Evolutionary conservation across 1,140 invertebrate genomes (phyloP), one percentile per base, ranked within the genome.

Genomic region (Drosophila miranda): DNA sequence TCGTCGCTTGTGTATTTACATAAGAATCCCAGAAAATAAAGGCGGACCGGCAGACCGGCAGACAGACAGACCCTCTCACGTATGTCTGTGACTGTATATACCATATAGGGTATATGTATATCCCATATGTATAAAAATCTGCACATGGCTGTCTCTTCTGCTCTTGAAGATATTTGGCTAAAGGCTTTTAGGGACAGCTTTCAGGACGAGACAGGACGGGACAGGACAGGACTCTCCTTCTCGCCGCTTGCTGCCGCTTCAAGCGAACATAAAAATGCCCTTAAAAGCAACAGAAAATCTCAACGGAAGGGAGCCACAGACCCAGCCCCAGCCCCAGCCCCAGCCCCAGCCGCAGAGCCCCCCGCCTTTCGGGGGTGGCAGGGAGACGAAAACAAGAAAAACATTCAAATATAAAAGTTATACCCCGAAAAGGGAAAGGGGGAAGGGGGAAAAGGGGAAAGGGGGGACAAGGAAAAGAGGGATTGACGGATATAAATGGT

Each of bases 401-500:
- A 84, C 68, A 86, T 63, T 60, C 82, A 86, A 87, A 84, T 86
- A 84, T 86, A 86, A 84, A 84, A 84, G 81, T 84, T 84, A 84
- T 84, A 81, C 82, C 81, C 34, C 11, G 64, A 84, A 84, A 86
- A 86, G 82, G 23, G 5, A 26, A 26, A 26, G 2, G 19, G 19
- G 19, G 2, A 19, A 19, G 1, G 19, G 19, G 19, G 19, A 1
- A 19, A 19, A 1, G 19, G 19, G 19, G 19, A 19, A 19, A 19
- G 19, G 19, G 19, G 19, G 19, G 19, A 19, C 1, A 19, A 2
- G 19, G 19, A 19, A 19, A 19, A 19, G 19, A 19, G 23, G 81
- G 82, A 86, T 86, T 87, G 82, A 86, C 82, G 82, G 83, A 87
- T 87, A 87, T 87, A 87, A 87, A 87, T 87, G 82, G 78, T 87